Evolutionary conservation across 2,888 invertebrate species (phyloP), one percentile per base, ranked within the genome.

Genomic region (Thereva unica): DNA sequence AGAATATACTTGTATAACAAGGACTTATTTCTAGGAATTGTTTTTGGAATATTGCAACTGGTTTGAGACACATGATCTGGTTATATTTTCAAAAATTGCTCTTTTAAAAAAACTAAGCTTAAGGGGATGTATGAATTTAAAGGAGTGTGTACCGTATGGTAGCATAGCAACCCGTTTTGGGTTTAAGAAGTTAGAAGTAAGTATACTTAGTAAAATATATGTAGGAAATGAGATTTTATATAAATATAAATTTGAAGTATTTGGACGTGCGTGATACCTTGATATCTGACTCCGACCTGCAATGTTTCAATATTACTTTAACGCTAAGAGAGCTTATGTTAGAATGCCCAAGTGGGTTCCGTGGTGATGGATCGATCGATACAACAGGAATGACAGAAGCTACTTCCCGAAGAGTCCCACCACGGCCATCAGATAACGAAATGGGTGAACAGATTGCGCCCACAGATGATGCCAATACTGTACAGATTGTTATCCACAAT

Each of bases 81-180:
- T 92, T 78, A 86, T 89, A 0, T 81, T 93, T 1, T 89, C 90
- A 73, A 92, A 92, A 80, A 81, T 89, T 75, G 80, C 83, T 1
- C 78, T 81, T 5, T 82, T 93, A 37, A 84, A 84, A 47, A 84
- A 86, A 45, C 81, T 93, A 4, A 83, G 85, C 65, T 78, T 90
- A 71, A 83, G 86, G 49, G 86, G 88, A 45, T 93, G 92, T 74
- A 79, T 78, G 64, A 83, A 86, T 55, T 79, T 92, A 69, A 83
- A 85, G 0, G 89, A 91, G 76, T 89, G 89, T 74, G 86, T 90
- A 10, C 90, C 91, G 0, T 92, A 92, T 78, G 86, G 90, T 0
- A 89, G 90, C 74, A 85, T 93, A 67, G 87, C 91, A 0, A 85
- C 89, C 0, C 80, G 89, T 71, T 89, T 88, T 75, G 92, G 92